phyloP scores from a whole-genome alignment of 2,113 vertebrate genomes.

The Antidorcas marsupialis region DNA sequence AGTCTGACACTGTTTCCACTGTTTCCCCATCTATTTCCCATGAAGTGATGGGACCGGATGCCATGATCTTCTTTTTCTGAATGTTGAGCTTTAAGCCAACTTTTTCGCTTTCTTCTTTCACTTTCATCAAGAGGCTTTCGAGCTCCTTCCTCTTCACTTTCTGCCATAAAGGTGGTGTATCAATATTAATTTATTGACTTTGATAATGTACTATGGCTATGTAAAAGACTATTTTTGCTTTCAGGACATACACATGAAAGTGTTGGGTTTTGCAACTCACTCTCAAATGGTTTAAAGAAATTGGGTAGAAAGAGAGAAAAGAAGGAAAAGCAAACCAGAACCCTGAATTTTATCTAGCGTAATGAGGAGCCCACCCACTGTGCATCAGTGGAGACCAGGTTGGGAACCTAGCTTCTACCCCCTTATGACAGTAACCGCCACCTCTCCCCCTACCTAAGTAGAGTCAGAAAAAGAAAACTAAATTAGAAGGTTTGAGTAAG shows the following conservation, averaged over 20 bases:
- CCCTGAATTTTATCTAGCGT: background rate
- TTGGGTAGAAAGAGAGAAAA: background rate
- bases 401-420: background rate
- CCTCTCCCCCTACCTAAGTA: background rate
- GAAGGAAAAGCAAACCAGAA: background rate
- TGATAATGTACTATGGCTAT: background rate
- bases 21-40: too few relatives aligned
- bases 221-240: background rate
- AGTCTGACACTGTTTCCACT: too few relatives aligned
- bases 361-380: background rate
- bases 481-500: background rate
- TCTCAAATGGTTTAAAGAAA: background rate
- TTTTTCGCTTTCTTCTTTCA: too few relatives aligned
- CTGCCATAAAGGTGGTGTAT: background rate
- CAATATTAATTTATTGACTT: background rate
- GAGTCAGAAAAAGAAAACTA: background rate
- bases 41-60: too few relatives aligned
- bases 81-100: too few relatives aligned
- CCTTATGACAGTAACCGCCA: background rate
- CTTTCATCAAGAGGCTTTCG: too few relatives aligned
- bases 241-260: background rate
- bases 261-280: background rate
- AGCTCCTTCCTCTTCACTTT: too few relatives aligned
- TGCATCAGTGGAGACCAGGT: background rate
- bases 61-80: too few relatives aligned